Conservation (phyloP, 2,797 vertebrate species). For the Enteromius afrohamiltoni region DNA sequence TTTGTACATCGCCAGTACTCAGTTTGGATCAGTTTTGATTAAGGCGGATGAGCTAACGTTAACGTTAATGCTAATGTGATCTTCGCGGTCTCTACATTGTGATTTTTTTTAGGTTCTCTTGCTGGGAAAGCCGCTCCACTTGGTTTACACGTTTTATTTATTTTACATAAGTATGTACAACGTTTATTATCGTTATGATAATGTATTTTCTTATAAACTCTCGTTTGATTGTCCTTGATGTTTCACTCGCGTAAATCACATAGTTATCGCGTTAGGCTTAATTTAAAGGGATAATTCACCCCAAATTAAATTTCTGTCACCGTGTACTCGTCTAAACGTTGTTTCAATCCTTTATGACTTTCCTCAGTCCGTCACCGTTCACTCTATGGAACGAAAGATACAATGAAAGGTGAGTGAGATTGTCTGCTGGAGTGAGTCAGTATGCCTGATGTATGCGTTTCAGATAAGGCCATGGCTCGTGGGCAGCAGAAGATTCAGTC, state of each 20-base stretch:
- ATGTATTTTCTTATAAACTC: not conserved
- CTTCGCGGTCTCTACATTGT: not conserved
- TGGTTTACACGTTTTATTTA: not conserved
- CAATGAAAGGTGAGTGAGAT: not conserved
- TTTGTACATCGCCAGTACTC: not conserved
- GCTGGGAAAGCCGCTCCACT: not conserved
- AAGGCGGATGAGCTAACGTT: conserved; percentile 5
- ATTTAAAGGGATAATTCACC: not conserved
- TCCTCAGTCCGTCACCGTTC: not conserved
- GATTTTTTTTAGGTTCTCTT: not conserved
- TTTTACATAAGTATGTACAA: too few relatives aligned
- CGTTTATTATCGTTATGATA: not conserved
- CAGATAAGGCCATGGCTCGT: conserved; percentile 78
- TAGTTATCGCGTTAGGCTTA: too few relatives aligned
- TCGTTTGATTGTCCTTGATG: too few relatives aligned
- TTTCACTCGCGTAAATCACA: not conserved
- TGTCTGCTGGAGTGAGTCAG: not conserved
- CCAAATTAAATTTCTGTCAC: not conserved
- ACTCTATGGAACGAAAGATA: not conserved
- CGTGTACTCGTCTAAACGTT: not conserved
- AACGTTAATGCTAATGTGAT: not conserved
- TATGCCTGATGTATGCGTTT: not conserved
- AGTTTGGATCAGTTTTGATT: not conserved
- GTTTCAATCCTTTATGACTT: not conserved
- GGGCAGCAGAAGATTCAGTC: conserved; percentile 88